phyloP scores from a whole-genome alignment of 2,797 vertebrate species.

The Halcyon badia region DNA sequence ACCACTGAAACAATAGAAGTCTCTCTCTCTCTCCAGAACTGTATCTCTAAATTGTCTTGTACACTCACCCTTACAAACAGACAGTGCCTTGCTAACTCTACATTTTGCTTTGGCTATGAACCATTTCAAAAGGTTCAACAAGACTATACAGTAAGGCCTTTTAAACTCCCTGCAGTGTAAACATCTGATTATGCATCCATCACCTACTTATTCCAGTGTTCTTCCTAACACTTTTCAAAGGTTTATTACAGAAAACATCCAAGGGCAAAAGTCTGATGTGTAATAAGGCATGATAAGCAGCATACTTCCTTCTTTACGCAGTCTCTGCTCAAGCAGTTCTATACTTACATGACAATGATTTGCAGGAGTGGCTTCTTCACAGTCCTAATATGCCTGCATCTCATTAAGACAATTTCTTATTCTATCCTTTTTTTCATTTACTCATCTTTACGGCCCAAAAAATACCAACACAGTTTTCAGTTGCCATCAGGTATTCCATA shows the following conservation, averaged over 20 bases:
- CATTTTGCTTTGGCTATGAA: not conserved
- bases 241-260: not conserved
- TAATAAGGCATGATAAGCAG: not conserved
- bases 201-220: not conserved
- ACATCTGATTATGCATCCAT: not conserved
- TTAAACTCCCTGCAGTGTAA: not conserved
- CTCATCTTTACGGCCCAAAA: not conserved
- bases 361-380: not conserved
- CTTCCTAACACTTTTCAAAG: not conserved
- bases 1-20: slow-evolving; percentile 31
- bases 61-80: not conserved
- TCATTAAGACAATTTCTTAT: not conserved
- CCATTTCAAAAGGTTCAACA: not conserved
- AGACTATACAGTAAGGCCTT: not conserved
- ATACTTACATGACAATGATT: not conserved
- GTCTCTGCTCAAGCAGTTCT: not conserved
- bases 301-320: not conserved
- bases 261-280: not conserved
- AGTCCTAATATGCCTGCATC: not conserved
- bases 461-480: not conserved
- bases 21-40: not conserved
- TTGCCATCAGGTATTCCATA: not conserved
- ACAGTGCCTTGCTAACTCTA: not conserved
- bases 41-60: not conserved
- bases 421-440: not conserved